Base-by-base conservation (phyloP, 1,140 invertebrate species). In the Oncopodura yosiiana region DNA sequence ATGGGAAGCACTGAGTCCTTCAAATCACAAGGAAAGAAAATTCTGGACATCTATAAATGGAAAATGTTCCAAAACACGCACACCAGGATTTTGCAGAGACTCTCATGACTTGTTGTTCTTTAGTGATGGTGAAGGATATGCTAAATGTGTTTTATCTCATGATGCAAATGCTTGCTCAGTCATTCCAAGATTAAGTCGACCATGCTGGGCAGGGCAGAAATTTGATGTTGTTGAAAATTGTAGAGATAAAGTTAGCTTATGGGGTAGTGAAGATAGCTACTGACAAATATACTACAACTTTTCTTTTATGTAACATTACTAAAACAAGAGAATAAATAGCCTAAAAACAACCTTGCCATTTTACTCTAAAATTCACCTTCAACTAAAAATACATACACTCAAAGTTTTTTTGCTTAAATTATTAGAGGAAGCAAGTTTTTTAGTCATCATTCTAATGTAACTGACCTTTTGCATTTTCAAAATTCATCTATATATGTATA, bases 131-230 rank as follows among this genome's bases (percentile, higher is more conserved):
- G 53, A 55, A 30, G 53, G 42, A 14, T 48, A 46, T 11, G 44
- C 53, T 3, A 16, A 11, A 0, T 55, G 53, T 21, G 37, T 49
- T 14, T 32, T 27, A 24, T 26, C 18, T 1, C 8, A 46, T 6
- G 42, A 49, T n/a, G 45, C 53, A 19, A 24, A 38, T 12, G 27
- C 34, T 0, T 55, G 53, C n/a, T 30, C 42, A 9, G 37, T 45
- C 1, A 19, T 48, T 2, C 29, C 41, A 14, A 29, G 38, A 37
- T 49, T 55, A 14, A 30, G 24, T 8, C 24, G 53, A 8, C 53
- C 53, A 16, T 55, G 53, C 16, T 55, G 53, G 53, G 53, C 45
- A 2, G 53, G 53, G 3, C 53, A 55, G 34, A 55, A 55, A 34
- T 55, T 46, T 42, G 53, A 55, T 34, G 9, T 49, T 24, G 11